phyloP scores from a whole-genome alignment of 64 coral and sea anemone genomes.

The Montipora sp. region DNA sequence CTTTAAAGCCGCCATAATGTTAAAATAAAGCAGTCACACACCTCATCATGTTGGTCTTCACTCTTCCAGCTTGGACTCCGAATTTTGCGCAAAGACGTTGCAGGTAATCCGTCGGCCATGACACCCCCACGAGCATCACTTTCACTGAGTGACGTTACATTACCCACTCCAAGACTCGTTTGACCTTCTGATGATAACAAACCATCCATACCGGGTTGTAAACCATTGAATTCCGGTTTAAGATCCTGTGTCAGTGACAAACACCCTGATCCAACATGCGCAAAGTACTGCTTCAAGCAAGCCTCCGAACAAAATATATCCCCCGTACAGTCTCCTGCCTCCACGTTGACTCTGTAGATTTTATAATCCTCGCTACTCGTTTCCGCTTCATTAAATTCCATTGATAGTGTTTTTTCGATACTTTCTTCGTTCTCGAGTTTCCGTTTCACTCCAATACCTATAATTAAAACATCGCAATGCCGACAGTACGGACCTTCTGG shows the following conservation, averaged over 20 bases:
- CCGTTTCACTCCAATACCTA: slow-evolving; percentile 92
- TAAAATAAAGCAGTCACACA: background rate
- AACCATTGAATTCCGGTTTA: slow-evolving; percentile 41
- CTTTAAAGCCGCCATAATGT: too few species aligned
- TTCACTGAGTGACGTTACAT: slow-evolving; percentile 29
- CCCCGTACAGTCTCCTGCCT: slow-evolving; percentile 72
- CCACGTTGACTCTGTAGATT: slow-evolving; percentile 93
- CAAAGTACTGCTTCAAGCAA: slow-evolving; percentile 97
- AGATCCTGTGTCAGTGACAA: slow-evolving; percentile 53
- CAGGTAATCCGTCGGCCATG: slow-evolving; percentile 77
- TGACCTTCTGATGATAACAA: slow-evolving; percentile 45
- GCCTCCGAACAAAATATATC: slow-evolving; percentile 95
- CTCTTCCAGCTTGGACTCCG: slow-evolving; percentile 79
- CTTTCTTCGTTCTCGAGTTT: slow-evolving; percentile 42
- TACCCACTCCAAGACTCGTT: slow-evolving; percentile 39
- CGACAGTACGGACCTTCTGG: slow-evolving; percentile 91
- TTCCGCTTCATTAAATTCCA: slow-evolving; percentile 1
- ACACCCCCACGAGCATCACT: slow-evolving; percentile 59
- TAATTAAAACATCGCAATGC: slow-evolving; percentile 97
- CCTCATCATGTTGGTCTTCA: slow-evolving; percentile 68
- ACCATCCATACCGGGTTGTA: slow-evolving; percentile 6
- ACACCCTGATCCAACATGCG: slow-evolving; percentile 64
- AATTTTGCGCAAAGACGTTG: slow-evolving; percentile 76
- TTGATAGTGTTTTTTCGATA: background rate
- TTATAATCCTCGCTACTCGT: slow-evolving; percentile 63